Evolutionary conservation across 1,140 invertebrate species (phyloP), one percentile per base, ranked within the genome.

Genomic region (Camponotus floridanus): DNA sequence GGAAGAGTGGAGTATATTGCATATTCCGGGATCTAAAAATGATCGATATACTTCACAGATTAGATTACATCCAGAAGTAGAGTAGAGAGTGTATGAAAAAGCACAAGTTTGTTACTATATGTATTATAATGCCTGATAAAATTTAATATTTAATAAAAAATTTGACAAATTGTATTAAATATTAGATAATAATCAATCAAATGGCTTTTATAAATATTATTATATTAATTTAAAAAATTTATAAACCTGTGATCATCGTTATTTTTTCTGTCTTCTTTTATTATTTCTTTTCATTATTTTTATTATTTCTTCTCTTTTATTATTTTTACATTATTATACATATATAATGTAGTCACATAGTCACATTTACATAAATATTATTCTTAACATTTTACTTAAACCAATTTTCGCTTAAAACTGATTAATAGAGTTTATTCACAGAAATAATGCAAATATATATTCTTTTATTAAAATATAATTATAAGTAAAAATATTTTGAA

Each of bases 141-240:
- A 26, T 26, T 26, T 26, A 26, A 26, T 26, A 26, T 26, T 26
- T 11, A 1, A 3, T 65, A 31, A 33, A 48, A 48, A 21, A 0
- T 42, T 9, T 26, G 42, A 26, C 31, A 15, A 13, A 31, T 15
- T 36, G 3, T 26, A 1, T 42, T 1, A 76, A 76, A 76, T 39
- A 36, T 74, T 36, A 57, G 7, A 57, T 11, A 13, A 7, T 8
- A 33, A 59, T 13, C 59, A 18, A 74, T 59, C 33, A 51, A 18
- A 70, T 51, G 31, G 31, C 9, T 71, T 36, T 33, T n/a, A 55
- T 11, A 33, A 70, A 4, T 70, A 45, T 45, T 26, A 51, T 26
- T 68, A 68, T 26, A 51, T 45, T 45, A 68, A 68, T 68, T 42
- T 68, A 45, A 21, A 1, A n/a, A 65, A 65, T 39, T 33, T 33